Conservation (phyloP, 2,113 vertebrate genomes). For the Coptodon rendalli region DNA sequence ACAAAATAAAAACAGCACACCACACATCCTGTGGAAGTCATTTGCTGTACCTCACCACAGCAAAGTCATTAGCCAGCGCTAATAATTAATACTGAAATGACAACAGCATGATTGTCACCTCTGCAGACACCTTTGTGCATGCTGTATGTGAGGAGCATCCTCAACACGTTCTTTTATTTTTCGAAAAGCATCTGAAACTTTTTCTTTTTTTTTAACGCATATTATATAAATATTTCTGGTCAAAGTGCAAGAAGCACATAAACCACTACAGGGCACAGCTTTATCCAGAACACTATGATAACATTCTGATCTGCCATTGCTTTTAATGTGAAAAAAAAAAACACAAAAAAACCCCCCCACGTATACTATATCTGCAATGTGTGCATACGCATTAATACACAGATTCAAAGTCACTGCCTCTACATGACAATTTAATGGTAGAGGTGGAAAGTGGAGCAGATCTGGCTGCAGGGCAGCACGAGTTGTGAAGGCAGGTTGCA, state of each 20-base stretch:
- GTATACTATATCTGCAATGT: neutral
- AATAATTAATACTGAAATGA: constrained; percentile 41
- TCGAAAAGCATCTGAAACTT: neutral
- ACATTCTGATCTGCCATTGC: neutral
- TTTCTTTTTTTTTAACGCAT: neutral
- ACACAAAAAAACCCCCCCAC: fast-evolving
- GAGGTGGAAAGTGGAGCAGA: constrained; percentile 65
- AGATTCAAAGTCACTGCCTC: constrained; percentile 11
- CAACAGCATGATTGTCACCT: neutral
- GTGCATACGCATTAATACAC: neutral
- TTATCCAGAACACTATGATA: neutral
- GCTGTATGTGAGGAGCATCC: neutral
- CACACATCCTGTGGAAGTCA: constrained; percentile 36
- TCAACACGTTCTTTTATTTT: neutral
- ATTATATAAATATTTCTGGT: neutral
- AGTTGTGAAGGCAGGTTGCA: constrained; percentile 28
- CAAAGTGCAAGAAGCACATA: neutral
- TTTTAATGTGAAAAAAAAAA: neutral
- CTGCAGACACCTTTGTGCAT: neutral
- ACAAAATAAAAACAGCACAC: constrained; percentile 38
- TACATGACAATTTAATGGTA: constrained; percentile 35
- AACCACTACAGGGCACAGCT: neutral
- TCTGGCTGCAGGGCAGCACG: constrained; percentile 51
- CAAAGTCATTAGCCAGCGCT: constrained; percentile 33
- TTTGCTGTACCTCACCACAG: neutral